A percentile compares a stretch with the other conserved stretches of the same genome.
These are phyloP conservation scores for Plumapathes pennacea DNA, from an alignment of 92 coral and sea anemone species.

Conservation along the genomic window DNA sequence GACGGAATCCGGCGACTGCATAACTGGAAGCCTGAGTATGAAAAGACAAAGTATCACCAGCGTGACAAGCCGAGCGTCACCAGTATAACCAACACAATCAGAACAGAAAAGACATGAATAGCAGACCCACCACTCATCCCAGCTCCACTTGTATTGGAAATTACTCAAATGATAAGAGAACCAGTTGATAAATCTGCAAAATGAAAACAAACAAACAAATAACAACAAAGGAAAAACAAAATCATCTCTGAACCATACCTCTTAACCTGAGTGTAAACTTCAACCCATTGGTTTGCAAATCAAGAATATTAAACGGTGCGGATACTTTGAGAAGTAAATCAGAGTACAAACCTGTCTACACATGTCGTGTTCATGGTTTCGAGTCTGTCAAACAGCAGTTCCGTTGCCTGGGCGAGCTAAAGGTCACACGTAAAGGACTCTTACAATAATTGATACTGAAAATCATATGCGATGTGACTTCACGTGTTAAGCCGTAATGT, in stretches of 20 bases:
- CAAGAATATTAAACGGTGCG: too few species aligned
- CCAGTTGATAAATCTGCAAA: slow-evolving; percentile 72
- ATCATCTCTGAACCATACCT: not conserved
- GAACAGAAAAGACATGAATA: not conserved
- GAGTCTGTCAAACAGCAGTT: slow-evolving; percentile 84
- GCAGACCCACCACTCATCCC: slow-evolving; percentile 88
- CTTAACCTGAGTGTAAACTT: not conserved
- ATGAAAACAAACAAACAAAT: not conserved
- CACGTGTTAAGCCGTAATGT: too few species aligned
- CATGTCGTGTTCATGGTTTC: slow-evolving; percentile 92
- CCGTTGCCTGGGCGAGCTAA: slow-evolving; percentile 97
- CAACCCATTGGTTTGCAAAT: too few species aligned
- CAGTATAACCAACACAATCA: too few species aligned
- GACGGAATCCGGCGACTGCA: slow-evolving; percentile 65
- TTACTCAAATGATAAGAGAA: slow-evolving; percentile 90
- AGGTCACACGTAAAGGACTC: slow-evolving; percentile 35
- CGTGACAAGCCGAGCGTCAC: not conserved
- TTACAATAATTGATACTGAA: too few species aligned
- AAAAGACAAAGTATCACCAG: not conserved
- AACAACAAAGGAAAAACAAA: not conserved
- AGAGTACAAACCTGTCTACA: slow-evolving; percentile 69
- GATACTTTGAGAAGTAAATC: too few species aligned
- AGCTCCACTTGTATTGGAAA: slow-evolving; percentile 93
- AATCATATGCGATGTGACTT: too few species aligned
- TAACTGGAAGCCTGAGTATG: slow-evolving; percentile 26